Conservation (phyloP, 64 coral and sea anemone species). For the Actinia tenebrosa region DNA sequence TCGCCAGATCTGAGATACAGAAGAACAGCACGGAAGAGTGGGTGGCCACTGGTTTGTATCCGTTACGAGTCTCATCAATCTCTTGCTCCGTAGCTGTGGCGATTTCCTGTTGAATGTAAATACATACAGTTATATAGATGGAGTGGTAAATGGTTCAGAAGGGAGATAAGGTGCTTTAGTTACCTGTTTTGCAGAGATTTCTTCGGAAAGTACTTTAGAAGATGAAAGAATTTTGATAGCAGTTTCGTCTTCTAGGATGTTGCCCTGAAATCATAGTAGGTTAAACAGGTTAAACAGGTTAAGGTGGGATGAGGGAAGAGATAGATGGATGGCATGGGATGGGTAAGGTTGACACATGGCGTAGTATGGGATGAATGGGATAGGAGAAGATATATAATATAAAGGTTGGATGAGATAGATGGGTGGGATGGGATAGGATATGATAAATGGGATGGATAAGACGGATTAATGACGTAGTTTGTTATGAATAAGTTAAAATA, state of each 20-base stretch:
- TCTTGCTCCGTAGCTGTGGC: constrained; percentile 93
- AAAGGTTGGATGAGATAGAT: too few relatives aligned
- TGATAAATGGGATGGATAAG: too few relatives aligned
- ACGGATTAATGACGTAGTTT: too few relatives aligned
- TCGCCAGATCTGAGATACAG: constrained; percentile 97
- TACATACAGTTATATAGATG: too few relatives aligned
- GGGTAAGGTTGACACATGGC: too few relatives aligned
- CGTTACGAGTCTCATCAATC: constrained; percentile 97
- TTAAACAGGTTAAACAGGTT: not conserved
- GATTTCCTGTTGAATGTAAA: constrained; percentile 62
- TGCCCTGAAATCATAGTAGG: constrained; percentile 52
- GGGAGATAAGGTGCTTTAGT: not conserved
- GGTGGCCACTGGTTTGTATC: constrained; percentile 85
- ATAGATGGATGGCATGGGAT: not conserved
- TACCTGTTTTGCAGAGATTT: constrained; percentile 99
- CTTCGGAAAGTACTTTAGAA: constrained; percentile 95
- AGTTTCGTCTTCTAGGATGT: constrained; percentile 98
- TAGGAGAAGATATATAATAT: too few relatives aligned
- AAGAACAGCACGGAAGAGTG: constrained; percentile 96
- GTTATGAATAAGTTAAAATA: too few relatives aligned
- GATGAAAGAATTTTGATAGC: constrained; percentile 98
- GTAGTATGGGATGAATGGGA: too few relatives aligned
- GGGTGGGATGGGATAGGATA: not conserved
- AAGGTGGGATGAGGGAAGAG: not conserved
- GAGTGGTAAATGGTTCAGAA: not conserved